Evolutionary conservation across 2,888 invertebrate species (phyloP).

Genomic region (Leptinotarsa haldemani): DNA sequence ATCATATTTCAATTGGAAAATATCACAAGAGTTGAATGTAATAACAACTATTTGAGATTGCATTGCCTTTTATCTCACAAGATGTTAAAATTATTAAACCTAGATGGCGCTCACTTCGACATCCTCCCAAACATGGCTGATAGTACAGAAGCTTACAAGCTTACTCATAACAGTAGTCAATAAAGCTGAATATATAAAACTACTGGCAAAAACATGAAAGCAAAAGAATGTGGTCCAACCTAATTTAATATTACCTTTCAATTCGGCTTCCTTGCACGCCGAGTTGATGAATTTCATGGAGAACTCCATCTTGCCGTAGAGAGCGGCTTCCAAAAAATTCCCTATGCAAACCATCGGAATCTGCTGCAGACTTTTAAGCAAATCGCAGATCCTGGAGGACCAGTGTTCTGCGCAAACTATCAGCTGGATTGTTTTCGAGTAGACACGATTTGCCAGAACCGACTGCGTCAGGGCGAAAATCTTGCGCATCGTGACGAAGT

Average conservation of each 20-base stretch:
- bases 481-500: conserved; percentile 66
- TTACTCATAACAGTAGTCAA: too few relatives aligned
- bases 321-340: conserved; percentile 79
- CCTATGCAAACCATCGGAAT: conserved; percentile 75
- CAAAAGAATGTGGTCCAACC: too few relatives aligned
- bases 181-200: too few relatives aligned
- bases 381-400: conserved; percentile 71
- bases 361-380: conserved; percentile 70
- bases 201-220: too few relatives aligned
- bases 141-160: too few relatives aligned
- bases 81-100: too few relatives aligned
- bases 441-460: conserved; percentile 65
- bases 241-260: conserved; percentile 64
- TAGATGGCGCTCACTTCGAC: too few relatives aligned
- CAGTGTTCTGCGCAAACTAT: conserved; percentile 74
- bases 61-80: too few relatives aligned
- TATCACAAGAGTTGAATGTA: too few relatives aligned
- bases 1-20: too few relatives aligned
- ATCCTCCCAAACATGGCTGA: too few relatives aligned
- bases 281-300: conserved; percentile 63
- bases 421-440: conserved; percentile 69
- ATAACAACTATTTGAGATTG: too few relatives aligned
- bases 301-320: conserved; percentile 73
- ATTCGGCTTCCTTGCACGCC: conserved; percentile 57
- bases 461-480: conserved; percentile 66